Evolutionary conservation across 2,888 invertebrate genomes (phyloP), one percentile per base, ranked within the genome.

Genomic region (Charanyca ferruginea): DNA sequence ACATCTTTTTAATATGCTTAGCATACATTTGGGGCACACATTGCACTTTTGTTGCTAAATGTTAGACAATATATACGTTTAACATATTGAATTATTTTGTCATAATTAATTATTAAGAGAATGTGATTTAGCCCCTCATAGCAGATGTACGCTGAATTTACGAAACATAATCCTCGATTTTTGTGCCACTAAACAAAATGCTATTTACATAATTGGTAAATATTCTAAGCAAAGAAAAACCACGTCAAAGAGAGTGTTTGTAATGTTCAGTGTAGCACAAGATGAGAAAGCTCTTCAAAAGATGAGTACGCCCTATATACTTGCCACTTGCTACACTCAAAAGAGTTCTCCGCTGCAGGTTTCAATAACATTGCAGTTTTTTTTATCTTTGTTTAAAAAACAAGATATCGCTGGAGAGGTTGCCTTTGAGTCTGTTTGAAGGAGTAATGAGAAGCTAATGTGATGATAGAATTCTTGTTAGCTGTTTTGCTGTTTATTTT

Each of bases 231-330:
- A 11, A 70, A 47, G 59, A 63, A 62, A 66, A 66, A 42, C 28
- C 16, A 41, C 28, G 18, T 71, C 8, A 42, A 13, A 11, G 16
- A 66, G 47, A 58, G 52, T 53, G 51, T 55, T 5, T 57, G 23
- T 49, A 59, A 45, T 54, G 23, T 18, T 7, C 41, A 28, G 54
- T 49, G 70, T 48, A 23, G 22, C 35, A 32, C 54, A 48, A 60
- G 45, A 72, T 75, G 67, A 72, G 75, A 72, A 60, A 67, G 63
- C 67, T 57, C 59, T 75, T 67, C 45, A 72, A 75, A 76, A 75
- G 52, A 9, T 55, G n/a, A 41, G 51, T 32, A 47, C 20, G 63
- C 32, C 77, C 57, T 63, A 49, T 51, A 51, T 47, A 62, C 49
- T 47, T 32, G 22, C 6, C 18, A 7, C 20, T 28, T 22, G 9